Percentiles rank a stretch among this genome's conserved stretches.
These are phyloP conservation scores for Gallinago nigripennis DNA, from an alignment of 2,797 vertebrate genomes.

Conservation along the genomic window DNA sequence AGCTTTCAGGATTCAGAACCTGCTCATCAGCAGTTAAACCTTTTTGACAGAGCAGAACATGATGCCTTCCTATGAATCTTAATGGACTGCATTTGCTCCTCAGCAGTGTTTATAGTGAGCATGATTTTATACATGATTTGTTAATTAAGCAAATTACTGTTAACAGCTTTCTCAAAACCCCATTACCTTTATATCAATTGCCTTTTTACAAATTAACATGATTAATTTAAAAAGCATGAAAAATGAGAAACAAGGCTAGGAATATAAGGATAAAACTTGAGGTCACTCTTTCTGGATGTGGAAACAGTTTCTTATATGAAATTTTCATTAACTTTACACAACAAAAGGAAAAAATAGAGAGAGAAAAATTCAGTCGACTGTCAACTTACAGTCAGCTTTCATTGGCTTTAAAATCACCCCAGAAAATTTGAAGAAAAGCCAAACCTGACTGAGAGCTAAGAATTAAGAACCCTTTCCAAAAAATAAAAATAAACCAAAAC, in stretches of 20 bases:
- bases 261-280: conserved; percentile 7
- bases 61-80: conserved; percentile 15
- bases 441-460: not conserved
- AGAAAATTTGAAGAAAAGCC: not conserved
- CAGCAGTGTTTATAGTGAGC: conserved; percentile 36
- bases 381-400: not conserved
- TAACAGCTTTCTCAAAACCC: conserved; percentile 61
- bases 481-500: not conserved
- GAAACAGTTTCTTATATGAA: not conserved
- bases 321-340: not conserved
- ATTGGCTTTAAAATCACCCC: not conserved
- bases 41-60: conserved; percentile 58
- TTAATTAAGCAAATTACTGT: conserved; percentile 69
- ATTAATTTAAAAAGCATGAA: conserved; percentile 53
- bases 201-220: conserved; percentile 53
- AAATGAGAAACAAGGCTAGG: conserved; percentile 27
- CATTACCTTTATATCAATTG: conserved; percentile 62
- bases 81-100: conserved; percentile 45
- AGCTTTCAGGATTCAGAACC: not conserved
- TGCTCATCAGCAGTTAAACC: conserved; percentile 23
- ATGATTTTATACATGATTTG: conserved; percentile 62
- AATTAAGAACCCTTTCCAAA: not conserved
- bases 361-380: rapidly evolving
- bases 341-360: not conserved
- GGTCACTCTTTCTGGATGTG: conserved; percentile 8